phyloP scores from a whole-genome alignment of 2,888 invertebrate species.

The Drosophila birchii region DNA sequence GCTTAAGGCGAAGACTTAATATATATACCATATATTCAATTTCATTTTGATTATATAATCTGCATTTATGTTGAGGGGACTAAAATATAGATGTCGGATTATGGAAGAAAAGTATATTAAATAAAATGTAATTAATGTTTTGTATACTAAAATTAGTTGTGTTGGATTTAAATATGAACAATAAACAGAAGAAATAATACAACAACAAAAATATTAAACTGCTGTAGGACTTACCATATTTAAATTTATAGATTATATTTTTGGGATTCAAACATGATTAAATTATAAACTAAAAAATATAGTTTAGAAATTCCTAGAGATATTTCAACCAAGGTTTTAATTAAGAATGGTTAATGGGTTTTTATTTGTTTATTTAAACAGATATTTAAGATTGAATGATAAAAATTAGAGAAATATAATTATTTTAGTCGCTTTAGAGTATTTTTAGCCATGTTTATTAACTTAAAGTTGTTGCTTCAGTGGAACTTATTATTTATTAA shows the following conservation, averaged over 20 bases:
- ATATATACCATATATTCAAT: neutral
- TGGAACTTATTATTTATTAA: neutral
- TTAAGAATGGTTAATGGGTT: neutral
- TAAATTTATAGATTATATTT: neutral
- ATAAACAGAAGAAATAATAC: too few species aligned
- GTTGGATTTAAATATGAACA: too few species aligned
- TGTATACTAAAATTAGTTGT: neutral
- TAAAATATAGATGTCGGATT: neutral
- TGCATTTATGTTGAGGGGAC: neutral
- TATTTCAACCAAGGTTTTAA: neutral
- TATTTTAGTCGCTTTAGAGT: neutral
- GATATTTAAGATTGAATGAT: neutral
- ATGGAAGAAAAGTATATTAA: rapidly evolving
- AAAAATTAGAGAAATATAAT: neutral
- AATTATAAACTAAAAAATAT: neutral
- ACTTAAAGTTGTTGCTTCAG: neutral
- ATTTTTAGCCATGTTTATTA: neutral
- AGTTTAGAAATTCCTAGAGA: neutral
- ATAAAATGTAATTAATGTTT: neutral
- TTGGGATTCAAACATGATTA: neutral
- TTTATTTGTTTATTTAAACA: too few species aligned
- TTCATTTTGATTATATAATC: neutral
- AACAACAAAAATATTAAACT: too few species aligned
- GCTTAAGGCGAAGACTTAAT: neutral
- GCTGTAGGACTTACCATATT: too few species aligned